Base-by-base conservation (phyloP, 2,888 invertebrate genomes). In the Erebia palarica region DNA sequence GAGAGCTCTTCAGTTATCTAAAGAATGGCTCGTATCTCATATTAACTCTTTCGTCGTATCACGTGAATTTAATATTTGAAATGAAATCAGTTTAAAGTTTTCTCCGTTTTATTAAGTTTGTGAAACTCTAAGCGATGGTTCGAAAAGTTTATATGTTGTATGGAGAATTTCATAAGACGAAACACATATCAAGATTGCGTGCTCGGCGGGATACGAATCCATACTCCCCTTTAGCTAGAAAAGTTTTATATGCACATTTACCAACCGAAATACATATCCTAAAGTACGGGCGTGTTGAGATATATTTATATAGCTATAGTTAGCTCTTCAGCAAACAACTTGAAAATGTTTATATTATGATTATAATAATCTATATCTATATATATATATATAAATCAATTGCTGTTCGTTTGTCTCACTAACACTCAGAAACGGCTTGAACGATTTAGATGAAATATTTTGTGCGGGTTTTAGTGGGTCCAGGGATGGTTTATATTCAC, bases 11-110 rank as follows among this genome's bases (percentile, higher is more conserved):
- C 58, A 55, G 61, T 55, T 71, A 63, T 72, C 66, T 72, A 27
- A 60, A 63, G 71, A 53, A 70, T 36, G 63, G 58, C 36, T 65
- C 61, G 65, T 58, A 47, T 72, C 64, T 66, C 72, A 66, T 71
- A 71, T 72, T 68, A 74, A 68, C 68, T 70, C 36, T 36, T 61
- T 74, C 72, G 63, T 18, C 42, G 21, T 69, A 60, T 27, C 68
- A 21, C 42, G 49, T 65, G 58, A 70, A 73, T 72, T 64, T 70
- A 66, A 72, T 72, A 69, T 66, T 57, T 61, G 61, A 49, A 67
- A 59, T 36, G 21, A 27, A 58, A 65, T 70, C 42, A 42, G 47
- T 57, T 67, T 55, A 49, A 68, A 66, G 36, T 42, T 66, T 47
- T 27, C 18, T 36, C 14, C 55, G 53, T 55, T 68, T 58, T 59